phyloP scores from a whole-genome alignment of 2,797 vertebrate genomes.

The Rhyacichthys aspro region DNA sequence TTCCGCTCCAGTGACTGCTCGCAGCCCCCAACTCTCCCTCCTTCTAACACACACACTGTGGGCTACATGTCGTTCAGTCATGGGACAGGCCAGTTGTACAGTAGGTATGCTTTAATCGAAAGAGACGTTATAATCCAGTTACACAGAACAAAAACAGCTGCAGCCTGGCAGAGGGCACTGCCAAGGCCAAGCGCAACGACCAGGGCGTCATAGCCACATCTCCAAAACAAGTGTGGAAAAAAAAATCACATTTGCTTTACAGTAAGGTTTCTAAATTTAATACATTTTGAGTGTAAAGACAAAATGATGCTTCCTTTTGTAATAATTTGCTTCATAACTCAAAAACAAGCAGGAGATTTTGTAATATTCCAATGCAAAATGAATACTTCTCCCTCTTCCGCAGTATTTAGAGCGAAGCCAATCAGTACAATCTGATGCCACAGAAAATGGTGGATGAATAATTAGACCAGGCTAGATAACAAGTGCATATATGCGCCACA shows the following conservation, averaged over 20 bases:
- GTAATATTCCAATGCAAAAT: conserved; percentile 11
- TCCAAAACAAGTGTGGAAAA: conserved; percentile 7
- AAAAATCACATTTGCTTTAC: not conserved
- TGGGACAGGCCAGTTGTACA: conserved; percentile 69
- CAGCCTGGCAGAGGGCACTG: conserved; percentile 70
- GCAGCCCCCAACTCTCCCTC: conserved; percentile 56
- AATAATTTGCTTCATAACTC: not conserved
- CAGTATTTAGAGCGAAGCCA: conserved; percentile 73
- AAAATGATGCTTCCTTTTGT: not conserved
- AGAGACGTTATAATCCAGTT: conserved; percentile 76
- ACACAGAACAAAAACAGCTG: conserved; percentile 72
- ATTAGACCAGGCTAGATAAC: conserved; percentile 81
- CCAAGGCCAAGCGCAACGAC: conserved; percentile 65
- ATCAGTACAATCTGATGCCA: conserved; percentile 82
- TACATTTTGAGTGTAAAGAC: not conserved
- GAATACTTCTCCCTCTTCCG: conserved; percentile 58
- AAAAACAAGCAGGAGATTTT: not conserved
- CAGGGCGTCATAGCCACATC: conserved; percentile 27
- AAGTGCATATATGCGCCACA: conserved; percentile 64
- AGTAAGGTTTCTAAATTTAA: not conserved
- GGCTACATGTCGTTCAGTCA: conserved; percentile 66
- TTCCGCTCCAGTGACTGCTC: conserved; percentile 78
- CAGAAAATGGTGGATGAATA: conserved; percentile 87
- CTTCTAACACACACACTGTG: conserved; percentile 22
- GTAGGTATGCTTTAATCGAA: conserved; percentile 66